phyloP scores from a whole-genome alignment of 2,797 vertebrate genomes.

The Bradypodion ventrale region DNA sequence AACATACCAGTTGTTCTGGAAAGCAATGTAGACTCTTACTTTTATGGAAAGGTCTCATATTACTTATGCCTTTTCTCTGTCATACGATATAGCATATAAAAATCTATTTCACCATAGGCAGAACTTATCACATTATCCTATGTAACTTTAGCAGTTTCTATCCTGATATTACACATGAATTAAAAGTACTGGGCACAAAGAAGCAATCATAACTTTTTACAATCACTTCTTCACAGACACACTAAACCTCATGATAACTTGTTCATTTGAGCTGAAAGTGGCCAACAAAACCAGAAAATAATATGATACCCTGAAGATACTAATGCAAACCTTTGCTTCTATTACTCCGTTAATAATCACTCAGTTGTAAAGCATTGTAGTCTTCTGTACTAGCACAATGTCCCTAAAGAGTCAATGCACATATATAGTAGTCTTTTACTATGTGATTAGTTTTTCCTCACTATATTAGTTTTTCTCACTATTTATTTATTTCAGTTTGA shows the following conservation, averaged over 20 bases:
- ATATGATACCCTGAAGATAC: neutral
- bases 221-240: neutral
- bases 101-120: neutral
- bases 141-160: neutral
- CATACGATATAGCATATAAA: neutral
- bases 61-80: neutral
- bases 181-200: neutral
- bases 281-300: constrained; percentile 6
- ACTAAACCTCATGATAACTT: neutral
- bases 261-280: neutral
- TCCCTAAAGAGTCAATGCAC: neutral
- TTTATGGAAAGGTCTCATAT: neutral
- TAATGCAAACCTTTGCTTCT: neutral
- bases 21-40: neutral
- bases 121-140: neutral
- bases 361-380: neutral
- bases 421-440: neutral
- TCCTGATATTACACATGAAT: neutral
- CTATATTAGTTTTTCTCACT: neutral
- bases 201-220: neutral
- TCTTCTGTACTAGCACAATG: neutral
- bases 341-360: neutral
- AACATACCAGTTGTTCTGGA: neutral
- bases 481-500: neutral
- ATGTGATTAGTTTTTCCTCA: neutral